phyloP scores from a whole-genome alignment of 1,140 invertebrate species.

The Heliconius hermathena region DNA sequence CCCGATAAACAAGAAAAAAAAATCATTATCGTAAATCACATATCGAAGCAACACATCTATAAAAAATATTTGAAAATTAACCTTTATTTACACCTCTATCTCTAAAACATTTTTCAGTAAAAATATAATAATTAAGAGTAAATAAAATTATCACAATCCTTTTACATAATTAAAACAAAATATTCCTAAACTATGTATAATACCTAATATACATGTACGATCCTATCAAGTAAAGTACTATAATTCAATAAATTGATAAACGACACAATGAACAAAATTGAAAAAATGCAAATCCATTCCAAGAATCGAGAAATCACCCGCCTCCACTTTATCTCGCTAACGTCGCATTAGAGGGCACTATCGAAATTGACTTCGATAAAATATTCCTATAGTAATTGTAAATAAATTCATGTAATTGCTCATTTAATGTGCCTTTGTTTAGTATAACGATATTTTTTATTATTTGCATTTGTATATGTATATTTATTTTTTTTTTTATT shows the following conservation, averaged over 20 bases:
- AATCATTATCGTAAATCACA: too few relatives aligned
- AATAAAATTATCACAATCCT: too few relatives aligned
- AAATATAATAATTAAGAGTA: too few relatives aligned
- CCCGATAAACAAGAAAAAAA: too few relatives aligned
- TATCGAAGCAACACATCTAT: too few relatives aligned
- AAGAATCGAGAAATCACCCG: slow-evolving; percentile 66
- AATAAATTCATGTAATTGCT: slow-evolving; percentile 73
- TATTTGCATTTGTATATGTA: not conserved
- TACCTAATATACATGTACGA: not conserved
- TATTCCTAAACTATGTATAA: not conserved
- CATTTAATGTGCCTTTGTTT: slow-evolving; percentile 59
- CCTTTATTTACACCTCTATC: too few relatives aligned
- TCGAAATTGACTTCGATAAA: slow-evolving; percentile 76
- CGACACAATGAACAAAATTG: slow-evolving; percentile 46
- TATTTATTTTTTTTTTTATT: not conserved
- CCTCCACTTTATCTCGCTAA: slow-evolving; percentile 67
- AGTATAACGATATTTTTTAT: slow-evolving; percentile 2
- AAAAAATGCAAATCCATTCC: slow-evolving; percentile 69
- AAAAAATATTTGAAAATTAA: too few relatives aligned
- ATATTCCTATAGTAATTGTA: slow-evolving; percentile 66
- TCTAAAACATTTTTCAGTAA: too few relatives aligned
- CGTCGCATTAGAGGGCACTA: slow-evolving; percentile 62
- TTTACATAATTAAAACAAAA: too few relatives aligned
- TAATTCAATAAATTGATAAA: slow-evolving; percentile 34
- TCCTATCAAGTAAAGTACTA: not conserved